Conservation (phyloP, 2,797 vertebrate species). For the Lagocephalus sceleratus region DNA sequence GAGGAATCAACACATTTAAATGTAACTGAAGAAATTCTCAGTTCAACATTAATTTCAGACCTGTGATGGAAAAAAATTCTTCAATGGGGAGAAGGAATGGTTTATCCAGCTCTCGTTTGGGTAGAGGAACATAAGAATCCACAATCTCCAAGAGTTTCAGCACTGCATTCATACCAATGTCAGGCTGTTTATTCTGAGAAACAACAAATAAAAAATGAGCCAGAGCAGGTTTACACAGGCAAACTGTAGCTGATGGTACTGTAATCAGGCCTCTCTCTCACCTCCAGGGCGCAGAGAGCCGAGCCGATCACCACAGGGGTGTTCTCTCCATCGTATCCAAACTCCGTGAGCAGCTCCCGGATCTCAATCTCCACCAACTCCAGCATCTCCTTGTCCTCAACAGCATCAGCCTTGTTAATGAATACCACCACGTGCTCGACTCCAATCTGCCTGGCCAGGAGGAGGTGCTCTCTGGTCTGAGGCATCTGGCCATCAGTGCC, state of each 20-base stretch:
- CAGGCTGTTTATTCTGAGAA: conserved; percentile 75
- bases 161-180: conserved; percentile 81
- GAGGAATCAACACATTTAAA: too few species aligned
- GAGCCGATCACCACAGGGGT: conserved; percentile 84
- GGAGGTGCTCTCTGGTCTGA: conserved; percentile 87
- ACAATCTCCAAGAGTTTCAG: conserved; percentile 84
- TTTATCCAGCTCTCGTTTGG: conserved; percentile 84
- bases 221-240: background rate
- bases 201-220: background rate
- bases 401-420: conserved; percentile 88
- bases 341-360: conserved; percentile 87
- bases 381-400: conserved; percentile 88
- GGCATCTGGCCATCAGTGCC: conserved; percentile 93
- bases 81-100: conserved; percentile 88
- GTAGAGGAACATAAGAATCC: conserved; percentile 81
- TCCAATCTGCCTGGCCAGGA: conserved; percentile 87
- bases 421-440: conserved; percentile 87
- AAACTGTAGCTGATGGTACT: background rate
- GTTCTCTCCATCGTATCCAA: conserved; percentile 85
- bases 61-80: too few species aligned
- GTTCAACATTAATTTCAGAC: too few species aligned
- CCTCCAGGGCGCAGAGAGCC: conserved; percentile 89
- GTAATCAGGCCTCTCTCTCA: conserved; percentile 15
- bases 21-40: too few species aligned
- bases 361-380: conserved; percentile 92